Base-by-base conservation (phyloP, 2,113 vertebrate species). In the Cyrtonyx montezumae region DNA sequence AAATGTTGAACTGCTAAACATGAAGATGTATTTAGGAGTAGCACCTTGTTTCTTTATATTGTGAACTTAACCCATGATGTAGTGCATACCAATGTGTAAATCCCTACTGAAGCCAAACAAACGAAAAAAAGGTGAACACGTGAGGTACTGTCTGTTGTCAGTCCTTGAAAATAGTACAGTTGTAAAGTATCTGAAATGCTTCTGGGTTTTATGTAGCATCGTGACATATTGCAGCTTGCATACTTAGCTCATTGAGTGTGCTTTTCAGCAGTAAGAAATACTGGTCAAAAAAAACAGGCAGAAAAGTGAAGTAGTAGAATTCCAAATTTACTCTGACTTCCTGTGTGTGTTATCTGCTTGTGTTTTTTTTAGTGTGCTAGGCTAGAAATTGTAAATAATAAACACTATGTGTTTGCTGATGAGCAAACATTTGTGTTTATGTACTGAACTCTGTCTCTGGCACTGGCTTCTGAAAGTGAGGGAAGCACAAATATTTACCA, bases 1-100 rank as follows among this genome's bases (percentile, higher is more conserved):
- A 90, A 90, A 78, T 70, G 75, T 20, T 55, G 55, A 79, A 34
- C 43, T 48, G 69, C 82, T 86, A 85, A 87, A 46, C 6, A 16
- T 19, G 30, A 15, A 65, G 26, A 83, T 81, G 48, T 85, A 56
- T 75, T 93, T 85, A 45, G 68, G 13, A 83, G 79, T 51, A 17
- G 10, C 20, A 36, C 34, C 3, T 46, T 87, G 8, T 0, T 40
- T 96, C 46, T 89, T 83, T 30, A 37, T 58, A 23, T 32, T 69
- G 65, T 9, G 42, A 56, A 36, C 40, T 12, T 43, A 70, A 43
- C 17, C 55, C 67, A 25, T 26, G 5, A 1, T 58, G 10, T 53
- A 46, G 19, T 40, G 15, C 81, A 79, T 91, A 51, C 45, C 79
- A n/a, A 37, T 49, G 13, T 37, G 20, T 15, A 61, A 58, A 45